phyloP scores from a whole-genome alignment of 2,797 vertebrate genomes.

The Notolabrus celidotus region DNA sequence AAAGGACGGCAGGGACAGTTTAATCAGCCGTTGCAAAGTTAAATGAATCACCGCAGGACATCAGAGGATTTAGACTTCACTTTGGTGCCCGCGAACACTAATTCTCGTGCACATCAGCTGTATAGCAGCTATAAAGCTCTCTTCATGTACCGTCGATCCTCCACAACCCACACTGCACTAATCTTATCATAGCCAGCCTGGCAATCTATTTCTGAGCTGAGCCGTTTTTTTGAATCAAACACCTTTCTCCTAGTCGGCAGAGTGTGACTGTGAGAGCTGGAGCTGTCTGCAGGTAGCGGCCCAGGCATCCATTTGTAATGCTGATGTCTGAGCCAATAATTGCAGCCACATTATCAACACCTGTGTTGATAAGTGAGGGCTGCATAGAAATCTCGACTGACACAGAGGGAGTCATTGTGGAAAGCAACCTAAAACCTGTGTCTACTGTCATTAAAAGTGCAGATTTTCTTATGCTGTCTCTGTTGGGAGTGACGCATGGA shows the following conservation, averaged over 20 bases:
- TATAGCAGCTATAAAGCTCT: slow-evolving; percentile 60
- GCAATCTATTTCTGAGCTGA: slow-evolving; percentile 67
- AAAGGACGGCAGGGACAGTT: slow-evolving; percentile 64
- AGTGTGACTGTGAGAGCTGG: slow-evolving; percentile 47
- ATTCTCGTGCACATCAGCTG: slow-evolving; percentile 57
- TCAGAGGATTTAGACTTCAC: slow-evolving; percentile 55
- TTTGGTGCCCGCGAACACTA: slow-evolving; percentile 54
- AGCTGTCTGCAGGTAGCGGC: slow-evolving; percentile 44
- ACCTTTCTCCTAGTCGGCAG: slow-evolving; percentile 44
- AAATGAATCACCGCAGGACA: slow-evolving; percentile 75
- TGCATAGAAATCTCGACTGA: not conserved
- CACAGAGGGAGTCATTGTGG: slow-evolving; percentile 11
- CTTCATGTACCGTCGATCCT: slow-evolving; percentile 60
- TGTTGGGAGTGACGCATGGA: slow-evolving; percentile 7
- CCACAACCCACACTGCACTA: slow-evolving; percentile 56
- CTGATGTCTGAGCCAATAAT: slow-evolving; percentile 54
- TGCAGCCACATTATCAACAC: slow-evolving; percentile 53
- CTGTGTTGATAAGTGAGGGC: slow-evolving; percentile 41
- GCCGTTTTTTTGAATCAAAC: slow-evolving; percentile 54
- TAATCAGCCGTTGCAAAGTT: slow-evolving; percentile 74
- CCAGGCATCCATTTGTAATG: slow-evolving; percentile 54
- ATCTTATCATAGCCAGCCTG: slow-evolving; percentile 69
- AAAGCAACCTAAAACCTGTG: slow-evolving; percentile 24
- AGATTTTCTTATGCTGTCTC: not conserved
- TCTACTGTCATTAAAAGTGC: slow-evolving; percentile 28